Percentiles rank a stretch among this genome's conserved stretches.
phyloP scores from a whole-genome alignment of 2,797 vertebrate species.

The Chelonia mydas region DNA sequence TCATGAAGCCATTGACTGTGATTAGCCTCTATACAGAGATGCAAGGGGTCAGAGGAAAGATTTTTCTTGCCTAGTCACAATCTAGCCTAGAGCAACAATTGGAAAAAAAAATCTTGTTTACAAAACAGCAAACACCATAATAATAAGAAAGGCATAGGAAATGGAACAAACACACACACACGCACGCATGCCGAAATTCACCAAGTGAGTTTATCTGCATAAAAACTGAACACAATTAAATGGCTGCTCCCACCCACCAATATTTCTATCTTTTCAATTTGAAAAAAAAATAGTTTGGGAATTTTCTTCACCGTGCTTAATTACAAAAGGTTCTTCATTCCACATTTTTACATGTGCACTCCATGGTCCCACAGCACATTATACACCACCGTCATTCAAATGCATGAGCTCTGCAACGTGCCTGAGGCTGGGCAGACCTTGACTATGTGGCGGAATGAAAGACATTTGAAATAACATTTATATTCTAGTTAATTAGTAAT shows the following conservation, averaged over 20 bases:
- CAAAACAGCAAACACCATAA: neutral
- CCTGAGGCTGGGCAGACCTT: neutral
- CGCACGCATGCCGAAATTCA: neutral
- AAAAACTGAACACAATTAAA: neutral
- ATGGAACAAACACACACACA: neutral
- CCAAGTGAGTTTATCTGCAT: neutral
- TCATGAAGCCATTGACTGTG: neutral
- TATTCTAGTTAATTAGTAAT: neutral
- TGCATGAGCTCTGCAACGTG: neutral
- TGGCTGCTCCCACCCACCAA: neutral
- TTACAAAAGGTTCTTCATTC: neutral
- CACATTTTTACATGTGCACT: fast-evolving
- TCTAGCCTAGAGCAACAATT: neutral
- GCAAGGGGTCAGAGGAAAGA: neutral
- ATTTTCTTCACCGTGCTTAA: neutral
- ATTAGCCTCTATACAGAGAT: neutral
- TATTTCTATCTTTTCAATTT: neutral
- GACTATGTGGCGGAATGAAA: neutral
- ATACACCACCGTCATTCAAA: neutral
- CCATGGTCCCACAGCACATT: fast-evolving
- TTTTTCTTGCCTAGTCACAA: neutral
- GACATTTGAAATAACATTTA: neutral
- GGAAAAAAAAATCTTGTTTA: constrained; percentile 33
- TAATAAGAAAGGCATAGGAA: neutral
- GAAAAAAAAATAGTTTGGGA: neutral